phyloP scores from a whole-genome alignment of 1,140 invertebrate genomes.

The Pachypsylla venusta region DNA sequence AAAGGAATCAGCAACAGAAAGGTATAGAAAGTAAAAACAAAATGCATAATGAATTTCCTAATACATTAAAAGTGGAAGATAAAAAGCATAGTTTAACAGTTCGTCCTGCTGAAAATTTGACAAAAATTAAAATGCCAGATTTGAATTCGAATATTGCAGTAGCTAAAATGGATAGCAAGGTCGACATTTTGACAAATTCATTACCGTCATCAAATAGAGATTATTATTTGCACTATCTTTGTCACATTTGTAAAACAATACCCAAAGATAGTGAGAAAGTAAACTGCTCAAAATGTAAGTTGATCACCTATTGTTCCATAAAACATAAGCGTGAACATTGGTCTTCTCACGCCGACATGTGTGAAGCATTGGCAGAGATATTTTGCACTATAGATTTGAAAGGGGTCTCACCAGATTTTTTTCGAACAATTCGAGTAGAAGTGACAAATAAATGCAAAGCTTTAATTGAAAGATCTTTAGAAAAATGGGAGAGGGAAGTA shows the following conservation, averaged over 20 bases:
- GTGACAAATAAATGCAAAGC: slow-evolving; percentile 38
- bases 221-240: slow-evolving; percentile 8
- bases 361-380: slow-evolving; percentile 27
- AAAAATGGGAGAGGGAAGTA: slow-evolving; percentile 48
- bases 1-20: too few species aligned
- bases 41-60: too few species aligned
- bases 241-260: slow-evolving; percentile 5
- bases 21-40: too few species aligned
- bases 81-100: too few species aligned
- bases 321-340: slow-evolving; percentile 34
- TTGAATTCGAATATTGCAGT: too few species aligned
- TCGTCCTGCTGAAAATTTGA: too few species aligned
- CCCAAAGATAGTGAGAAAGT: slow-evolving; percentile 10
- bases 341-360: slow-evolving; percentile 33
- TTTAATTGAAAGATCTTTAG: slow-evolving; percentile 37
- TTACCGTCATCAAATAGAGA: too few species aligned
- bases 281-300: slow-evolving; percentile 33
- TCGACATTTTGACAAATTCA: too few species aligned
- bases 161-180: too few species aligned
- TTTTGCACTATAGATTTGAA: slow-evolving; percentile 24
- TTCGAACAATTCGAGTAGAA: slow-evolving; percentile 4
- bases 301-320: slow-evolving; percentile 38
- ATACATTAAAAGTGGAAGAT: too few species aligned
- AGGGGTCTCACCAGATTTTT: slow-evolving; percentile 32
- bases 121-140: too few species aligned